Base-by-base conservation (phyloP, 2,113 vertebrate genomes). In the Tragelaphus buxtoni region DNA sequence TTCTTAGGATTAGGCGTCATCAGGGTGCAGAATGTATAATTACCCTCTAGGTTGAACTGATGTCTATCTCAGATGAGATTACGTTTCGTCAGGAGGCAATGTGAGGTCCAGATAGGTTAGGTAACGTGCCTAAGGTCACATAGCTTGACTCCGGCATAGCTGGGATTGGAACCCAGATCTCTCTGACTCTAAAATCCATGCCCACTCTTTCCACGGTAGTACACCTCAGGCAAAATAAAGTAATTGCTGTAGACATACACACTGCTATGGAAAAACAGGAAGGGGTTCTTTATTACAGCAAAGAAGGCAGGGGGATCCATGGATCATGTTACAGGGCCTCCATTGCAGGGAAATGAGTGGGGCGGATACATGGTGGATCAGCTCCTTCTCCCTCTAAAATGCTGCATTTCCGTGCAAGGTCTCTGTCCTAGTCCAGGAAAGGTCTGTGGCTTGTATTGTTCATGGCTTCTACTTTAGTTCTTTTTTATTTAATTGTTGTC, bases 281-380 rank as follows among this genome's bases (percentile, higher is more conserved):
- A 79, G n/a, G 24, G 2, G 2, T 35, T 13, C 47, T 91, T 84
- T 56, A n/a, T 65, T 88, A 30, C 16, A 81, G 26, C 14, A 16
- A 35, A 18, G n/a, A 77, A 60, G 84, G 30, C 63, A 13, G 7
- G 30, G n/a, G 4, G 56, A 28, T 42, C 2, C 45, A 9, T 30
- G 30, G 18, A n/a, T 35, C 77, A 12, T 49, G 35, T 79, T 53
- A n/a, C 24, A 88, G 22, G 24, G 17, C 9, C 10, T 65, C 39
- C 11, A 7, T 42, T 74, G 45, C 5, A 14, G 55, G 11, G 65
- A 58, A 49, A 53, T 14, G 47, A 51, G n/a, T 58, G 63, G 11
- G 49, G 7, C 2, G n/a, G 39, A 11, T 16, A 1, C 76, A 49
- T 18, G 14, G 10, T 8, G 3, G 3, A 5, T 18, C 3, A 47